Conservation (phyloP, 2,113 vertebrate species). For the Uropsilus gracilis region DNA sequence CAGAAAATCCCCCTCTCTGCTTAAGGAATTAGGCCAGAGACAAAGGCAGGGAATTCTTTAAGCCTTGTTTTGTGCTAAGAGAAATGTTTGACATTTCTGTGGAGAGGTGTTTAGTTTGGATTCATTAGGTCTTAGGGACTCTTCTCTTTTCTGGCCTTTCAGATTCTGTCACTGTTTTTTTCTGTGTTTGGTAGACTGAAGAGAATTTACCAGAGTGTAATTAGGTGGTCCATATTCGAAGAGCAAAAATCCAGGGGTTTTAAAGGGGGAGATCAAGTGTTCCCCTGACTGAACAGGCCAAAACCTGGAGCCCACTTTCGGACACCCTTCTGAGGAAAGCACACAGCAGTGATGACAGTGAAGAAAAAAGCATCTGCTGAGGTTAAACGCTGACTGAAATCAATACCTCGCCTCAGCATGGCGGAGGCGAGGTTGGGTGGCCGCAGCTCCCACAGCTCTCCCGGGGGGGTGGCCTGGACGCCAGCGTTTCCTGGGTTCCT, state of each 20-base stretch:
- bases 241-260: slow-evolving; percentile 93
- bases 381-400: slow-evolving; percentile 75
- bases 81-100: slow-evolving; percentile 96
- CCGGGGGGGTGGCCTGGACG: too few relatives aligned
- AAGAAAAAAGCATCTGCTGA: slow-evolving; percentile 81
- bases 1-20: slow-evolving; percentile 94
- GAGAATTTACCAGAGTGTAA: slow-evolving; percentile 96
- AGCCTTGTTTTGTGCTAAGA: slow-evolving; percentile 95
- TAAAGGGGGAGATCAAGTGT: slow-evolving; percentile 90
- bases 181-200: slow-evolving; percentile 93
- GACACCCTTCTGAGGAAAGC: slow-evolving; percentile 75
- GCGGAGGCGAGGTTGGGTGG: background rate
- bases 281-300: slow-evolving; percentile 90
- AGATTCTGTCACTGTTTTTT: slow-evolving; percentile 91
- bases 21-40: slow-evolving; percentile 96
- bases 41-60: slow-evolving; percentile 96
- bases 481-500: background rate
- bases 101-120: slow-evolving; percentile 97
- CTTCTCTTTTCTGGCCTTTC: slow-evolving; percentile 90
- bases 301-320: slow-evolving; percentile 91
- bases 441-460: background rate
- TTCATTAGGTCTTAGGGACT: slow-evolving; percentile 97
- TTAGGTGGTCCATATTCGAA: slow-evolving; percentile 96
- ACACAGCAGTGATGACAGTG: slow-evolving; percentile 83
- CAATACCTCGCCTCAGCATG: slow-evolving; percentile 56